Evolutionary conservation across 2,113 vertebrate genomes (phyloP).

Genomic region (Ailuropoda melanoleuca): DNA sequence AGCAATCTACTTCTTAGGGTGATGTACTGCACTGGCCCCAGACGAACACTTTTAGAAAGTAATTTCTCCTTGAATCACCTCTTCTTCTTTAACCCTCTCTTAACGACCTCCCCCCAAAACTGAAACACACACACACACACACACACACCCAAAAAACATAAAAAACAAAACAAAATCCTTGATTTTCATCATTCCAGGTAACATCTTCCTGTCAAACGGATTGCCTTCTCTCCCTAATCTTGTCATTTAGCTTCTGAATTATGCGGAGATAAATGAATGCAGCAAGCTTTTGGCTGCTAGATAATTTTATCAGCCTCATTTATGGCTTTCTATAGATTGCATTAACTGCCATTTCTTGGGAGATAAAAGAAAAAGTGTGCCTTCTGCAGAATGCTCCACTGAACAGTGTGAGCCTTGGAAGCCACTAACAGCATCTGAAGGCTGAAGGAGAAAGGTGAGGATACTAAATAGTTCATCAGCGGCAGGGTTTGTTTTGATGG

Average conservation of each 20-base stretch:
- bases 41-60: background rate
- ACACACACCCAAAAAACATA: background rate
- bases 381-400: slow-evolving; percentile 25
- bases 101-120: background rate
- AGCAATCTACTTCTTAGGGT: background rate
- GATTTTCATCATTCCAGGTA: slow-evolving; percentile 40
- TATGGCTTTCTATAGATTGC: slow-evolving; percentile 35
- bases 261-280: slow-evolving; percentile 42
- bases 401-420: background rate
- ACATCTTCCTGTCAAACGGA: background rate
- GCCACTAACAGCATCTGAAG: background rate
- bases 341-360: slow-evolving; percentile 53
- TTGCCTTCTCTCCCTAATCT: slow-evolving; percentile 26
- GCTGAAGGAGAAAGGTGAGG: background rate
- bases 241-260: slow-evolving; percentile 51
- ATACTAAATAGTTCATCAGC: background rate
- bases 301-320: slow-evolving; percentile 68
- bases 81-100: background rate
- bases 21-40: background rate
- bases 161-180: background rate
- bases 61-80: slow-evolving; percentile 6
- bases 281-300: slow-evolving; percentile 37
- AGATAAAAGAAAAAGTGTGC: slow-evolving; percentile 47
- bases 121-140: background rate
- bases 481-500: background rate